These are phyloP conservation scores for Cardiocondyla obscurior DNA, from an alignment of 1,140 invertebrate species.

Conservation along the genomic window DNA sequence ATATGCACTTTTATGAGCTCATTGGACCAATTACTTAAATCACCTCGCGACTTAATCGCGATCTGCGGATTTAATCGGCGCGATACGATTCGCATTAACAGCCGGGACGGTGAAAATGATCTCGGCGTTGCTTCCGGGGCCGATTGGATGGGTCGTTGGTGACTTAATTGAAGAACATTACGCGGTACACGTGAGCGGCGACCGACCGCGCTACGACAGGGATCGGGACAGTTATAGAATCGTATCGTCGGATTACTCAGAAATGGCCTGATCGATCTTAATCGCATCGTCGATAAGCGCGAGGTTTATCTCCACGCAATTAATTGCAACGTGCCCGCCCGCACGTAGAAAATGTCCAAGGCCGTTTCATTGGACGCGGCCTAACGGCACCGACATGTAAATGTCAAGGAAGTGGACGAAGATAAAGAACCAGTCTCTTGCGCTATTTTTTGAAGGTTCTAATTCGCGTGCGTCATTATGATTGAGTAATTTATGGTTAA, in stretches of 20 bases:
- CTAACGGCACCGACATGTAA: constrained; percentile 31
- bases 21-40: background rate
- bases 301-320: constrained; percentile 19
- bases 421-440: background rate
- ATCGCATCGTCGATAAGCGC: constrained; percentile 31
- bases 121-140: background rate
- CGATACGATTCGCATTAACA: constrained; percentile 18
- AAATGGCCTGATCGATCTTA: constrained; percentile 43
- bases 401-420: constrained; percentile 44
- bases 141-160: background rate
- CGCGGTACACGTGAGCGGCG: background rate
- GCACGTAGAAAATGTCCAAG: constrained; percentile 44
- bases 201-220: background rate
- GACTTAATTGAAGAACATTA: constrained; percentile 37
- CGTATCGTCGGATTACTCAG: background rate
- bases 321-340: constrained; percentile 7
- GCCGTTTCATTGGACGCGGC: background rate
- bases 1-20: constrained; percentile 25
- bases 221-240: constrained; percentile 7
- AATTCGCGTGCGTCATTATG: no score
- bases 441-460: no score
- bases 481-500: no score
- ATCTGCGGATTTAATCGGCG: background rate
- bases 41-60: background rate
- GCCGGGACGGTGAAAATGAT: constrained; percentile 8